Conservation (phyloP, 2,888 invertebrate species). For the Adineta ricciae region DNA sequence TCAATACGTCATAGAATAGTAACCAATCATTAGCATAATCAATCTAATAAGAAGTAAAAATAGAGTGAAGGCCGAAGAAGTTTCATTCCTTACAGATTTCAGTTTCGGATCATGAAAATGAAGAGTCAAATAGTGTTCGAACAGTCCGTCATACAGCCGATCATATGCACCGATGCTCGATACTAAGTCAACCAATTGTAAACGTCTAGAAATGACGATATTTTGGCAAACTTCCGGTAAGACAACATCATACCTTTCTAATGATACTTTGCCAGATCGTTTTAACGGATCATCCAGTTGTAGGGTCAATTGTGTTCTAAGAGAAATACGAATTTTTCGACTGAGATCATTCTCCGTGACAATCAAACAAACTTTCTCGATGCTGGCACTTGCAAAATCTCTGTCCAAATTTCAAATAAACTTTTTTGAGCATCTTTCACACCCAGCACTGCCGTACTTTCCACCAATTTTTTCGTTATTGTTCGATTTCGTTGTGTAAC, state of each 20-base stretch:
- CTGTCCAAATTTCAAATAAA: constrained; percentile 8
- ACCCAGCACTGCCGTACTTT: not conserved
- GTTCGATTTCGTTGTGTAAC: not conserved
- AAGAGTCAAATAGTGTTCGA: not conserved
- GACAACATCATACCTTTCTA: not conserved
- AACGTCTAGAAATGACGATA: not conserved
- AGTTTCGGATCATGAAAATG: not conserved
- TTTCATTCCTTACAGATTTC: not conserved
- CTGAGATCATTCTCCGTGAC: not conserved
- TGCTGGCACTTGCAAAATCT: not conserved
- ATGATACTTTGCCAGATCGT: not conserved
- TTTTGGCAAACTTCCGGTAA: too few relatives aligned
- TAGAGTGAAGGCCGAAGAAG: not conserved
- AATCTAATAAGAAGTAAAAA: not conserved
- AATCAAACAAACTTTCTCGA: not conserved
- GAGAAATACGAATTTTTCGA: not conserved
- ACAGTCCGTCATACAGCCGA: not conserved
- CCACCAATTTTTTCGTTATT: not conserved
- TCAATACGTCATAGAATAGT: not conserved
- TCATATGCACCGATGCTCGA: not conserved
- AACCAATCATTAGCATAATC: not conserved
- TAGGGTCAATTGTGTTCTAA: not conserved
- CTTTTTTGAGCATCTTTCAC: constrained; percentile 14
- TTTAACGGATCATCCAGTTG: not conserved
- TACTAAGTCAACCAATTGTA: not conserved